A percentile compares a stretch with the other conserved stretches of the same genome.
These are phyloP conservation scores for Crepidodera aurea DNA, from an alignment of 2,888 invertebrate genomes.

Conservation along the genomic window DNA sequence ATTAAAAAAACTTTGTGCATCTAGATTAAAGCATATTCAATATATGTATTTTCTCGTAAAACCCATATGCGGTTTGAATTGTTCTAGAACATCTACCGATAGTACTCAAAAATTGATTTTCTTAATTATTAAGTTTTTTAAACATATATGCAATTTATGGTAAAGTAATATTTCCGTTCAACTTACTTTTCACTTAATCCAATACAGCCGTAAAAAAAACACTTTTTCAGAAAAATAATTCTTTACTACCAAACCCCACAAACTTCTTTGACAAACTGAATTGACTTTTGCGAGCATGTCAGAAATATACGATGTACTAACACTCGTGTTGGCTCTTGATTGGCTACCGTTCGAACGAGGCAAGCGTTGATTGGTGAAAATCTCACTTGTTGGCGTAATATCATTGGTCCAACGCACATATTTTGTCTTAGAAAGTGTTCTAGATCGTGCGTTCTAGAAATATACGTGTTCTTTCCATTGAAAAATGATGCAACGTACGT, in stretches of 20 bases:
- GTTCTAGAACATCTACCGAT: constrained; percentile 18
- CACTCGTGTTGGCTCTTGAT: constrained; percentile 67
- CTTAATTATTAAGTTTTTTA: too few relatives aligned
- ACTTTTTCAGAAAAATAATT: constrained; percentile 28
- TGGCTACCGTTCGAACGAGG: constrained; percentile 63
- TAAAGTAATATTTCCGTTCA: not conserved
- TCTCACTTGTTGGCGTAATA: constrained; percentile 66
- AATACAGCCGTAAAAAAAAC: constrained; percentile 20
- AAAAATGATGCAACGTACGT: constrained; percentile 29
- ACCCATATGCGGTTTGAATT: not conserved
- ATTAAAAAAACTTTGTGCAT: too few relatives aligned
- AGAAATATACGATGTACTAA: constrained; percentile 52
- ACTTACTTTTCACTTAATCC: constrained; percentile 19
- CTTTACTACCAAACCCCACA: constrained; percentile 8
- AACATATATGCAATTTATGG: too few relatives aligned
- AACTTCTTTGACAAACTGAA: constrained; percentile 42
- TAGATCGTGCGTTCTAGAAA: constrained; percentile 19
- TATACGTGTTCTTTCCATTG: constrained; percentile 21
- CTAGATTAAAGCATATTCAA: too few relatives aligned
- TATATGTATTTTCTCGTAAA: too few relatives aligned
- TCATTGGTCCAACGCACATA: constrained; percentile 70
- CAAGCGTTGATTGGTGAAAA: constrained; percentile 61
- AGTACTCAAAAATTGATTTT: not conserved
- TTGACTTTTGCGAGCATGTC: constrained; percentile 44
- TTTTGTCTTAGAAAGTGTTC: constrained; percentile 13